Conservation (phyloP, 2,888 invertebrate species). For the Odontocerum albicorne region DNA sequence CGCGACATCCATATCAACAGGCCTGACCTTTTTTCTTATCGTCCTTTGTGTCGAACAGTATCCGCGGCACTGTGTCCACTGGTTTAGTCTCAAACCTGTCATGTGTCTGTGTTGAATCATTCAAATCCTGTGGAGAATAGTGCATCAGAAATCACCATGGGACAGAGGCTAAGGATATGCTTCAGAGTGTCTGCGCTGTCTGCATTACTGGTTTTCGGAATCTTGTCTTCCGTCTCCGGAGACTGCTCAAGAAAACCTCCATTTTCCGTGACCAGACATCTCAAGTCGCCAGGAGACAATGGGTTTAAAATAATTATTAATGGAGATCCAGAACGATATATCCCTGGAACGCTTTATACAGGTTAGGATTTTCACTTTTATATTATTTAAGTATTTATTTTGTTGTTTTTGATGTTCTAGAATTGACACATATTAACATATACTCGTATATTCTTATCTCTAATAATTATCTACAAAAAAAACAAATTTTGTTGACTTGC, state of each 20-base stretch:
- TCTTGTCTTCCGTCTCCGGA: slow-evolving; percentile 34
- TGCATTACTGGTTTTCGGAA: slow-evolving; percentile 12
- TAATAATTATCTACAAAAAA: too few species aligned
- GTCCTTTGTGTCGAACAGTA: too few species aligned
- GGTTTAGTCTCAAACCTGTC: not conserved
- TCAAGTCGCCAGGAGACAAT: slow-evolving; percentile 78
- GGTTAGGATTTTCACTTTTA: slow-evolving; percentile 48
- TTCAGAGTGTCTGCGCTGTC: not conserved
- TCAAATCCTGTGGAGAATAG: not conserved
- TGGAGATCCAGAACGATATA: slow-evolving; percentile 78
- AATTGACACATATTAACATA: too few species aligned
- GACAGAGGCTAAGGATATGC: not conserved
- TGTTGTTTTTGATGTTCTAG: too few species aligned
- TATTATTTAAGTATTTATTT: too few species aligned
- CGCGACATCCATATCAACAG: too few species aligned
- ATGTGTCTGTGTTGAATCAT: not conserved
- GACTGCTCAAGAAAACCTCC: slow-evolving; percentile 53
- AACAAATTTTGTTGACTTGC: too few species aligned
- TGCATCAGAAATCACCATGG: not conserved
- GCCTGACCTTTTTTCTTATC: too few species aligned
- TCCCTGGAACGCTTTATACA: slow-evolving; percentile 81
- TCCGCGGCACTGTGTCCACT: too few species aligned
- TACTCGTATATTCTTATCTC: too few species aligned
- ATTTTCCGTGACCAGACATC: slow-evolving; percentile 43
- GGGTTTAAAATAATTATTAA: slow-evolving; percentile 81